Evolutionary conservation across 92 coral and sea anemone genomes (phyloP).

Genomic region (Zoanthus solanderi): DNA sequence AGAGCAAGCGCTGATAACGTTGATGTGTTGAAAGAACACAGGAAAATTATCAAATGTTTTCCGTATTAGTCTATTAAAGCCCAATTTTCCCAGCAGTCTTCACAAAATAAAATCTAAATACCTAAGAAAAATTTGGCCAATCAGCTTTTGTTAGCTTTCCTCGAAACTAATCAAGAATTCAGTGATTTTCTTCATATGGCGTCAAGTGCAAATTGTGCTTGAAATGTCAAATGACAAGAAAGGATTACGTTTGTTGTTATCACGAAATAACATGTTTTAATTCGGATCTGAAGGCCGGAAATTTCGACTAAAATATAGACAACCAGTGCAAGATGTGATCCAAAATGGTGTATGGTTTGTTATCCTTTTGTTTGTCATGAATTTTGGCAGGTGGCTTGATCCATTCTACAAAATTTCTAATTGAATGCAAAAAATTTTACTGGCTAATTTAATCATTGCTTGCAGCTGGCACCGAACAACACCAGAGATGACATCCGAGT

Average conservation of each 20-base stretch:
- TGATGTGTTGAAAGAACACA: constrained; percentile 41
- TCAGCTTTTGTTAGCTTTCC: constrained; percentile 30
- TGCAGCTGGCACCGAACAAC: constrained; percentile 44
- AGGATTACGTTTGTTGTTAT: background rate
- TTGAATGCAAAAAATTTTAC: constrained; percentile 49
- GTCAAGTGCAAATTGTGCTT: constrained; percentile 37
- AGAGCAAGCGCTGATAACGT: constrained; percentile 12
- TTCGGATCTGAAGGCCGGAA: constrained; percentile 1
- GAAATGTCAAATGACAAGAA: constrained; percentile 25
- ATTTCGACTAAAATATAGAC: constrained; percentile 1
- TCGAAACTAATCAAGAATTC: constrained; percentile 43
- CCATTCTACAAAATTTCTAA: constrained; percentile 35
- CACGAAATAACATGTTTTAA: background rate
- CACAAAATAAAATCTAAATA: constrained; percentile 47
- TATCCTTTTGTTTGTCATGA: constrained; percentile 30
- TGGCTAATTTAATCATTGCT: constrained; percentile 52
- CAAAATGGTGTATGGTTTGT: constrained; percentile 39
- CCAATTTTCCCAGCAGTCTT: constrained; percentile 50
- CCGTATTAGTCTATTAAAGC: constrained; percentile 45
- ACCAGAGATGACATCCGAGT: constrained; percentile 24
- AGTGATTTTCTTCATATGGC: constrained; percentile 40
- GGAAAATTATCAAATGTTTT: constrained; percentile 13
- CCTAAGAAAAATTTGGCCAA: constrained; percentile 38
- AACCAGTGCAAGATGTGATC: background rate
- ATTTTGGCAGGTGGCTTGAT: constrained; percentile 39